These are phyloP conservation scores for Smutsia temminckii DNA, from an alignment of 2,797 vertebrate genomes.

Conservation along the genomic window DNA sequence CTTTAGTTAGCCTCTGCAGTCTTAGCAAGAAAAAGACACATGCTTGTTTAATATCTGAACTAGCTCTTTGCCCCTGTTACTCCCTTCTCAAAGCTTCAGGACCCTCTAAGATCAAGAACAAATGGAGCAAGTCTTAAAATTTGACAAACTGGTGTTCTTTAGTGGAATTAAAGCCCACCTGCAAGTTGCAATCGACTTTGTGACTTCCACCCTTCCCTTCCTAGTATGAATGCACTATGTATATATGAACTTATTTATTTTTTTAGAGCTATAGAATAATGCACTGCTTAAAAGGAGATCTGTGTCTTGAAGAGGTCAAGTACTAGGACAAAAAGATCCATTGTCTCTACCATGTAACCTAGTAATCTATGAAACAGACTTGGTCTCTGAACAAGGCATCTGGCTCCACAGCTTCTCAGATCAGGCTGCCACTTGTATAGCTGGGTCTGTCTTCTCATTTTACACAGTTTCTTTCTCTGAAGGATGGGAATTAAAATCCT, in stretches of 20 bases:
- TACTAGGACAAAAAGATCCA: neutral
- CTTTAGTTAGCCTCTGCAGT: neutral
- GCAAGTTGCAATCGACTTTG: neutral
- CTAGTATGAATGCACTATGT: neutral
- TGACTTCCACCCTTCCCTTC: neutral
- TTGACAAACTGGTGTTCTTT: neutral
- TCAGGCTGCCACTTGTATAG: neutral
- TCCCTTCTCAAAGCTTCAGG: neutral
- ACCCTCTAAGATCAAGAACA: neutral
- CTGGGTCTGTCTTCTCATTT: neutral
- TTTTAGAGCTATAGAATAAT: neutral
- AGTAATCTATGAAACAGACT: neutral
- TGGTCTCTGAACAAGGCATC: neutral
- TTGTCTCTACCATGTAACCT: neutral
- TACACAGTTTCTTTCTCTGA: neutral
- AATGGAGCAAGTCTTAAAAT: neutral
- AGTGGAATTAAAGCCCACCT: neutral
- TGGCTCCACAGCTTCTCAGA: neutral
- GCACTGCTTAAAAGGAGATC: neutral
- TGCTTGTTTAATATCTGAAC: neutral
- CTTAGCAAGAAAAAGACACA: neutral
- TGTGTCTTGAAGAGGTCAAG: neutral
- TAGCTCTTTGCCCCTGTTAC: neutral
- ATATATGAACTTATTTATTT: neutral
- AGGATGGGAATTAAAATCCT: neutral